phyloP scores from a whole-genome alignment of 1,140 invertebrate species.

The Augochlora pura region DNA sequence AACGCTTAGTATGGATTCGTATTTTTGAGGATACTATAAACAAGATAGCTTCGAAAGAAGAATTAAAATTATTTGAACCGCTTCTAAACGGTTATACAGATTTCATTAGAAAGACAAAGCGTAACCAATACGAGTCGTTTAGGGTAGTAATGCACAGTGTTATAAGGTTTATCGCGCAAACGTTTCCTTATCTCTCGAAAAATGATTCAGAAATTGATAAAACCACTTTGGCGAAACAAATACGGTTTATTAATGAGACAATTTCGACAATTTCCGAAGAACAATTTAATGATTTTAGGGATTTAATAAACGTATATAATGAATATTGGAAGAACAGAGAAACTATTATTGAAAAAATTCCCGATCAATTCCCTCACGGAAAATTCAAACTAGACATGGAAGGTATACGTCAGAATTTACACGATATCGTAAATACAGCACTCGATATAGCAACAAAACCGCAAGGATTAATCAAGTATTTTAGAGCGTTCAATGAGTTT shows the following conservation, averaged over 20 bases:
- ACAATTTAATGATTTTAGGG: conserved; percentile 13
- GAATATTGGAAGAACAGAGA: conserved; percentile 22
- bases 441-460: neutral
- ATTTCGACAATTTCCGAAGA: neutral
- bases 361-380: conserved; percentile 15
- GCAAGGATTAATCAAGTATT: conserved; percentile 1
- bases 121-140: conserved; percentile 13
- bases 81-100: neutral
- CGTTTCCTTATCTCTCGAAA: neutral
- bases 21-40: conserved; percentile 12
- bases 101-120: neutral
- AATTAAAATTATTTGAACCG: conserved; percentile 1
- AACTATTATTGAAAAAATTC: conserved; percentile 11
- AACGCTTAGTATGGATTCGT: conserved; percentile 12
- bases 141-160: conserved; percentile 1
- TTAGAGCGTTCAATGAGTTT: conserved; percentile 13
- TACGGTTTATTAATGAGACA: neutral
- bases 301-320: conserved; percentile 13
- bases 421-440: conserved; percentile 9
- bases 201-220: neutral
- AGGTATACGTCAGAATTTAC: conserved; percentile 5
- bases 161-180: conserved; percentile 13
- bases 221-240: conserved; percentile 10
- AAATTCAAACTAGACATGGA: conserved; percentile 1
- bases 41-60: neutral